Evolutionary conservation across 2,113 vertebrate genomes (phyloP).

Genomic region (Felis chaus): DNA sequence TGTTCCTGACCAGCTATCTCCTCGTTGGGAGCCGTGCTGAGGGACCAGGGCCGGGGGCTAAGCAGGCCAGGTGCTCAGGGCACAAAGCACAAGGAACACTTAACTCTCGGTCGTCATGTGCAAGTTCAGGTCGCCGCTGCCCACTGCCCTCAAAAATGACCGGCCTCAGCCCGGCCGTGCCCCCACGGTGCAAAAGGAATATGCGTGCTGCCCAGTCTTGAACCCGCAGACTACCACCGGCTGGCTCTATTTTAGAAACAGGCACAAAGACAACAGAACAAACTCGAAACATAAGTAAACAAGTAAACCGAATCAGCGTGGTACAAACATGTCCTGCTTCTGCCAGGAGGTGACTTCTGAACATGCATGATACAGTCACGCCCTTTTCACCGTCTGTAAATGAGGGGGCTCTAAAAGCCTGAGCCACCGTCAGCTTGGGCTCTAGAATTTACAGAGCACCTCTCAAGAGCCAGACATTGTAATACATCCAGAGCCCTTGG

Average conservation of each 20-base stretch:
- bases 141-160: not conserved
- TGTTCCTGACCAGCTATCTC: not conserved
- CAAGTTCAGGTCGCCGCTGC: fast-evolving
- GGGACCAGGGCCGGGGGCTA: not conserved
- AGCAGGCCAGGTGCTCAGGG: not conserved
- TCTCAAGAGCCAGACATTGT: fast-evolving
- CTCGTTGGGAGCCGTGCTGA: no score
- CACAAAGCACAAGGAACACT: not conserved
- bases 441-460: not conserved
- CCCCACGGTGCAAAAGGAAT: not conserved
- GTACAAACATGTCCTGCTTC: not conserved
- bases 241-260: not conserved
- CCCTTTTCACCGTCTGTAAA: fast-evolving
- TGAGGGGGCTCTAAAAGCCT: not conserved
- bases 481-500: fast-evolving
- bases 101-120: fast-evolving
- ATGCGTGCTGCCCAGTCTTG: fast-evolving
- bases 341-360: not conserved
- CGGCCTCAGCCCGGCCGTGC: fast-evolving
- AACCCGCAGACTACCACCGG: not conserved
- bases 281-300: not conserved
- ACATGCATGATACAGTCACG: fast-evolving
- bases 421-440: not conserved
- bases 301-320: not conserved
- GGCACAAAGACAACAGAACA: not conserved